Conservation (phyloP, 2,888 invertebrate species). For the Drosophila sordidapex region DNA sequence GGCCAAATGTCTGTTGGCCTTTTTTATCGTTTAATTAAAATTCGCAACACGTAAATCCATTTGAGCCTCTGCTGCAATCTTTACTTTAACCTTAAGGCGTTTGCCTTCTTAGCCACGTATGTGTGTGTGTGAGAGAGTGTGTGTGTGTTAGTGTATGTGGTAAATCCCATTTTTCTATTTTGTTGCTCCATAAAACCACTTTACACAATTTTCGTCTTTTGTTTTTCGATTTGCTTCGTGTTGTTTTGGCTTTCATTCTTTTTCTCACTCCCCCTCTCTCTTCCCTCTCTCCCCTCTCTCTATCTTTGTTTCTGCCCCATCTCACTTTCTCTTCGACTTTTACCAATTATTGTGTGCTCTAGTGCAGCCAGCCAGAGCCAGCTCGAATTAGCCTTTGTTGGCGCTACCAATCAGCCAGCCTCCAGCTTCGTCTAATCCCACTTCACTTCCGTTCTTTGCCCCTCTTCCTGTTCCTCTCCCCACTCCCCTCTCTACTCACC, state of each 20-base stretch:
- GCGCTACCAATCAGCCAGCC: conserved; percentile 69
- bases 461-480: neutral
- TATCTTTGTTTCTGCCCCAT: conserved; percentile 16
- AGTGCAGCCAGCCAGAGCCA: conserved; percentile 49
- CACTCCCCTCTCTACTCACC: neutral
- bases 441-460: neutral
- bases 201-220: conserved; percentile 81
- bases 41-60: conserved; percentile 82
- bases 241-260: conserved; percentile 45
- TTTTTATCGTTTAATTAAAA: conserved; percentile 82
- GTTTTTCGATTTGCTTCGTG: conserved; percentile 74
- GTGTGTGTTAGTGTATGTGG: conserved; percentile 57
- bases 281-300: conserved; percentile 8
- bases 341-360: conserved; percentile 76
- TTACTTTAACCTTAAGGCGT: conserved; percentile 80
- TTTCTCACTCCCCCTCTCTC: conserved; percentile 6
- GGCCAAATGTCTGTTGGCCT: conserved; percentile 59
- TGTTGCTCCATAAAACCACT: conserved; percentile 81
- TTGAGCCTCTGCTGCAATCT: conserved; percentile 80
- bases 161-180: conserved; percentile 81
- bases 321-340: conserved; percentile 52
- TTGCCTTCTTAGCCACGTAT: conserved; percentile 54
- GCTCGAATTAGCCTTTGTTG: conserved; percentile 76
- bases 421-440: conserved; percentile 20
- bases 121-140: conserved; percentile 10